Conservation (phyloP, 2,888 invertebrate species). For the Rhodophaea formosa region DNA sequence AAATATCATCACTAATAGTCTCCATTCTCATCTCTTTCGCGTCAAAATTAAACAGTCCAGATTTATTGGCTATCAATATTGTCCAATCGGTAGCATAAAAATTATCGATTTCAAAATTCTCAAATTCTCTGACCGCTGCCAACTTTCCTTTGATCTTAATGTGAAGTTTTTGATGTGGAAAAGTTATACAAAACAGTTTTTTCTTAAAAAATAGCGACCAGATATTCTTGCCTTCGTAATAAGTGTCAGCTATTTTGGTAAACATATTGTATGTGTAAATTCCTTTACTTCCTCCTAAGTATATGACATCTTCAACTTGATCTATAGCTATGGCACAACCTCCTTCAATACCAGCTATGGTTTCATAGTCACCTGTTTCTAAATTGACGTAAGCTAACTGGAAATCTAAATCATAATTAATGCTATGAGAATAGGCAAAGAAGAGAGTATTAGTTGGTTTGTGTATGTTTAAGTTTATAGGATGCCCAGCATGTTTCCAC, state of each 20-base stretch:
- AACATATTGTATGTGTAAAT: conserved; percentile 60
- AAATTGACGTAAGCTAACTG: conserved; percentile 51
- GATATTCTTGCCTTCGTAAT: conserved; percentile 54
- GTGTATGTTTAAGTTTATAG: conserved; percentile 53
- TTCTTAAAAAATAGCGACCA: conserved; percentile 54
- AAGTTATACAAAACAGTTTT: conserved; percentile 59
- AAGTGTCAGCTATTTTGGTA: conserved; percentile 53
- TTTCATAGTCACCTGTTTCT: conserved; percentile 44
- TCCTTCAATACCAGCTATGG: conserved; percentile 52
- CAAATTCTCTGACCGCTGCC: conserved; percentile 52
- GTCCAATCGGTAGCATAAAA: conserved; percentile 42
- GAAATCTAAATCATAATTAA: conserved; percentile 51
- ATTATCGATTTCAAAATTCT: conserved; percentile 53
- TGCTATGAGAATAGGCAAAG: conserved; percentile 55
- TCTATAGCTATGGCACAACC: conserved; percentile 60
- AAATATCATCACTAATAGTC: conserved; percentile 44
- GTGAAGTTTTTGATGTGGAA: conserved; percentile 56
- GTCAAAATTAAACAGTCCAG: conserved; percentile 52
- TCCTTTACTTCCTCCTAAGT: conserved; percentile 60
- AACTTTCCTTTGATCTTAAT: conserved; percentile 57
- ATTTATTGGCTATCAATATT: conserved; percentile 56
- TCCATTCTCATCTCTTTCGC: conserved; percentile 31
- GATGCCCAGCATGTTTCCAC: conserved; percentile 44
- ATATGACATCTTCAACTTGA: conserved; percentile 49
- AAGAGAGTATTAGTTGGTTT: conserved; percentile 50